Conservation (phyloP, 2,888 invertebrate species). For the Drosophila kuntzei region DNA sequence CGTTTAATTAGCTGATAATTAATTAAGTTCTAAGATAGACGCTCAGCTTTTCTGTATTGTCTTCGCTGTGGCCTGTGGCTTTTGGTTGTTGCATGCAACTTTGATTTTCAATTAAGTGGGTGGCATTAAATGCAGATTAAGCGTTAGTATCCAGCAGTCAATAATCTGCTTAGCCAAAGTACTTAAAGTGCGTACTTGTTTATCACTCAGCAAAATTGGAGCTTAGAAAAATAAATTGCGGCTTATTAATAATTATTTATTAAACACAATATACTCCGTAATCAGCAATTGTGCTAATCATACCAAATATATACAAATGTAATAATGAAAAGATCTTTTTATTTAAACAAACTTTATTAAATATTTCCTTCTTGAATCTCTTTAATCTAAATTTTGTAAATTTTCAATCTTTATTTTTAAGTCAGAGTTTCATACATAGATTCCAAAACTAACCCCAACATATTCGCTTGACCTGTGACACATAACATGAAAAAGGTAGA, state of each 20-base stretch:
- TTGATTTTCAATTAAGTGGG: constrained; percentile 63
- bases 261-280: neutral
- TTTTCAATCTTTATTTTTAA: neutral
- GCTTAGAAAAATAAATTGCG: neutral
- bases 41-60: constrained; percentile 4
- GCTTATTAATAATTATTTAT: neutral
- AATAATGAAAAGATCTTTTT: too few relatives aligned
- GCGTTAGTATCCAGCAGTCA: neutral
- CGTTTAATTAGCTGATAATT: constrained; percentile 73
- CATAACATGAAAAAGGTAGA: neutral
- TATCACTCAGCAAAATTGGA: neutral
- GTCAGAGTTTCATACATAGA: neutral
- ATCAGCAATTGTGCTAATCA: neutral
- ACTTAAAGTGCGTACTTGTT: too few relatives aligned
- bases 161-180: neutral
- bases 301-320: too few relatives aligned
- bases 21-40: constrained; percentile 56
- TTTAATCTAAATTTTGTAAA: neutral
- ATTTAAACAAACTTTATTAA: too few relatives aligned
- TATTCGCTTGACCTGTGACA: constrained; percentile 10
- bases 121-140: neutral
- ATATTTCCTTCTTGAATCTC: too few relatives aligned
- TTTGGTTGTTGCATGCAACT: constrained; percentile 37
- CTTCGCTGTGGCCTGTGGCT: constrained; percentile 15
- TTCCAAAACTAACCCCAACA: neutral